Evolutionary conservation across 2,888 invertebrate genomes (phyloP), one percentile per base, ranked within the genome.

Genomic region (Lycocerus yunnanus): DNA sequence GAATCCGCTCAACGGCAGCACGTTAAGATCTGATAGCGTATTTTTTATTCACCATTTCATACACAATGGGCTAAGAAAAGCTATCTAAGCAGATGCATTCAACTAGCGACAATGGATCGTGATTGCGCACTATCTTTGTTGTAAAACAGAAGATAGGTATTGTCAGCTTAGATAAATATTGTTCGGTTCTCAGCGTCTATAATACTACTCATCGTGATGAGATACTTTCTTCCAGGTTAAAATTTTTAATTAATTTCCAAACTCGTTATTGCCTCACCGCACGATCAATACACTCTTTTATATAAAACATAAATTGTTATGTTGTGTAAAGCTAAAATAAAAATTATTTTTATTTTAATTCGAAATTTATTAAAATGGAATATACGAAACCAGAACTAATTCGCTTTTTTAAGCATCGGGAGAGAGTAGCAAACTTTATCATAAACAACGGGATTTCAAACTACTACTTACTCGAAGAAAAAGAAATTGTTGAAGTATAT

Each of bases 61-160:
- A 67, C 68, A 78, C 77, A 81, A 80, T 78, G 76, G 73, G 58
- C 70, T 68, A 69, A 71, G 69, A 75, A 77, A 78, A 75, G 66
- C 69, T 76, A 72, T 74, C 79, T 75, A 80, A 79, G 77, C 79
- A 79, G 81, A 79, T 76, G 81, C 80, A 81, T 83, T 82, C 81
- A 83, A 80, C 76, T 80, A 80, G 83, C 80, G 84, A 84, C 85
- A 84, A 84, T 84, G 82, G 83, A 83, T 83, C 84, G 84, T 84
- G 85, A 85, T 84, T 83, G 82, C 83, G 85, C 84, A 83, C 78
- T 84, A 85, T 84, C 84, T 84, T 81, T 82, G 82, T 83, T 84
- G 81, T 78, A 81, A 83, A 84, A 83, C 81, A 81, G 80, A 82
- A 82, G 83, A 83, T 82, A 83, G 82, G 84, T 83, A 84, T 84